Evolutionary conservation across 2,888 invertebrate species (phyloP), one percentile per base, ranked within the genome.

Genomic region (Coelinius sp.): DNA sequence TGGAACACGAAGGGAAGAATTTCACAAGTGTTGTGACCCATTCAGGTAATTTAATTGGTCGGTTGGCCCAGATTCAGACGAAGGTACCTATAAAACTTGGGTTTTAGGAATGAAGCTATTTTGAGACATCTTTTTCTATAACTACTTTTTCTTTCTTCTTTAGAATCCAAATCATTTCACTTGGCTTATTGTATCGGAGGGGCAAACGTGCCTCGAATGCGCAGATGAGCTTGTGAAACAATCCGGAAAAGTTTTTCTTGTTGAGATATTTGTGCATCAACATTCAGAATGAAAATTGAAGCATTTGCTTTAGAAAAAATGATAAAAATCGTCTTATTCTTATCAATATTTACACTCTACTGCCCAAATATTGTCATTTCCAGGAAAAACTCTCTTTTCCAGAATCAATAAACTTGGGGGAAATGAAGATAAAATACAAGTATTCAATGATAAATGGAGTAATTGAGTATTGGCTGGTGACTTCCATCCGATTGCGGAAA

Each of bases 161-260:
- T n/a, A n/a, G n/a, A n/a, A n/a, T n/a, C n/a, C n/a, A n/a, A n/a
- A n/a, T n/a, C 10, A 35, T 4, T 22, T 24, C 12, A 25, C 20
- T 31, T 46, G 0, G 31, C 46, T 49, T 35, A 7, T 35, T 49
- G 20, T 8, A 49, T 49, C 20, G 46, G 20, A 49, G 17, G 53
- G 66, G 66, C 74, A 68, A 44, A 74, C 71, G 74, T 74, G 74
- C 68, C 49, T 65, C 67, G 74, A 71, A 70, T 74, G 53, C 69
- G 68, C 66, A 71, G 56, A 68, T 68, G 68, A 68, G 46, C 31
- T 31, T 49, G 53, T 44, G 14, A 25, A 63, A 70, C 70, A 68
- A 64, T 65, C 46, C 49, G 38, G 63, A 44, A 64, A 65, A 44
- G 49, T 41, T 10, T 41, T 41, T 41, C 41, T 6, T 1, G 8